Evolutionary conservation across 2,113 vertebrate genomes (phyloP), one percentile per base, ranked within the genome.

Genomic region (Scophthalmus maximus): DNA sequence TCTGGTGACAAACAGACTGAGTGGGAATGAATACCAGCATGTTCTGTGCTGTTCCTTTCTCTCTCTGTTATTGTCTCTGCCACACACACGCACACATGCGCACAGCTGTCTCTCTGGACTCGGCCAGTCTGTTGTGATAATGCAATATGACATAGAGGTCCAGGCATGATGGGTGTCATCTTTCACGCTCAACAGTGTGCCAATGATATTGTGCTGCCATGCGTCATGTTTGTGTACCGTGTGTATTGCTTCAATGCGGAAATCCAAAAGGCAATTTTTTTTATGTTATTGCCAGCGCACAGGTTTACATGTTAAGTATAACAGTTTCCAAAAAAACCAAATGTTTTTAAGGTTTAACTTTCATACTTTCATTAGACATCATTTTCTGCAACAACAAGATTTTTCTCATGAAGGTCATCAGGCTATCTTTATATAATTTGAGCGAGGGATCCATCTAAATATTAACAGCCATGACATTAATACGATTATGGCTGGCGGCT

Each of bases 121-220:
- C 29, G 40, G 67, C 79, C 83, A 49, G 75, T 77, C 79, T 78
- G 75, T 69, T 82, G 83, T 25, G 69, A 90, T 91, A 84, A 91
- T 83, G 63, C 47, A 63, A 81, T 74, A 53, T 85, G 89, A 90
- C 87, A 91, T 50, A 12, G 68, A 50, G 70, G 81, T 85, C 79
- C 76, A 30, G 67, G 53, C 76, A 40, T 81, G 84, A 90, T 72
- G 80, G 68, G 81, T 88, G 88, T 89, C 88, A 90, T 90, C 81
- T 65, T 78, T 87, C 81, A 87, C 67, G 67, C 86, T 84, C 38
- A 51, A 72, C 65, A 61, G 82, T 58, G 25, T 73, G 79, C 66
- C 70, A 46, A 68, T 65, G 74, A 66, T 75, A 83, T 79, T 80
- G 81, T 75, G 85, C 77, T 76, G 85, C 77, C 53, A 46, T 59